These are phyloP conservation scores for Pseudolaguvia tuberculata DNA, from an alignment of 2,113 vertebrate genomes.

Conservation along the genomic window DNA sequence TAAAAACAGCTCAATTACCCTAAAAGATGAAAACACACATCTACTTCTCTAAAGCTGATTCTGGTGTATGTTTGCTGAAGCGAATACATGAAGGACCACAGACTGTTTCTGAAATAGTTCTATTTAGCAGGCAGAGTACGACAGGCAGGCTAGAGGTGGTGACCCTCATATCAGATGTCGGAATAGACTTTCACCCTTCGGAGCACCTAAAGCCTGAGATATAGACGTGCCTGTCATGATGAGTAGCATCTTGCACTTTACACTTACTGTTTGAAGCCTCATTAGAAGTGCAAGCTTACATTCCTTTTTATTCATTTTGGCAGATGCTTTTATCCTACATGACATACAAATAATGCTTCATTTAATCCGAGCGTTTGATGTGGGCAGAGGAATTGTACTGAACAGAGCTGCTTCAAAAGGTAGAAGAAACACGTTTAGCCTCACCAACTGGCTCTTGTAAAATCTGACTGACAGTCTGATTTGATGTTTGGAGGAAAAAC, in stretches of 20 bases:
- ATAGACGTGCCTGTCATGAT: conserved; percentile 38
- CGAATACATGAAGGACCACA: neutral
- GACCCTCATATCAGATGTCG: conserved; percentile 7
- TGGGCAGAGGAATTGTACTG: neutral
- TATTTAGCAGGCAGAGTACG: neutral
- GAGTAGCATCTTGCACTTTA: conserved; percentile 57
- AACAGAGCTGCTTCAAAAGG: conserved; percentile 50
- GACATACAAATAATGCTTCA: neutral
- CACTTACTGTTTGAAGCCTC: conserved; percentile 31
- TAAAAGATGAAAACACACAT: too few relatives aligned
- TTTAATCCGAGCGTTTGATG: neutral
- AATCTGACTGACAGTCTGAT: conserved; percentile 49
- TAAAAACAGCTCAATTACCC: neutral
- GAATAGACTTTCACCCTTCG: conserved; percentile 38
- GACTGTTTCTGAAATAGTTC: neutral
- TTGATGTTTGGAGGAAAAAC: conserved; percentile 17
- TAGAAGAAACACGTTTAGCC: conserved; percentile 30
- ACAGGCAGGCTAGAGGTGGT: neutral
- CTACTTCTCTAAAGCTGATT: neutral
- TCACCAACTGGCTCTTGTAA: conserved; percentile 36
- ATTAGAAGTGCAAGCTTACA: neutral
- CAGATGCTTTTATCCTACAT: neutral
- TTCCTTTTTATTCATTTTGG: neutral
- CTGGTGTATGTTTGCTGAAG: conserved; percentile 6
- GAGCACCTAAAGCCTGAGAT: conserved; percentile 25